Evolutionary conservation across 2,113 vertebrate genomes (phyloP).

Genomic region (Takifugu flavidus): DNA sequence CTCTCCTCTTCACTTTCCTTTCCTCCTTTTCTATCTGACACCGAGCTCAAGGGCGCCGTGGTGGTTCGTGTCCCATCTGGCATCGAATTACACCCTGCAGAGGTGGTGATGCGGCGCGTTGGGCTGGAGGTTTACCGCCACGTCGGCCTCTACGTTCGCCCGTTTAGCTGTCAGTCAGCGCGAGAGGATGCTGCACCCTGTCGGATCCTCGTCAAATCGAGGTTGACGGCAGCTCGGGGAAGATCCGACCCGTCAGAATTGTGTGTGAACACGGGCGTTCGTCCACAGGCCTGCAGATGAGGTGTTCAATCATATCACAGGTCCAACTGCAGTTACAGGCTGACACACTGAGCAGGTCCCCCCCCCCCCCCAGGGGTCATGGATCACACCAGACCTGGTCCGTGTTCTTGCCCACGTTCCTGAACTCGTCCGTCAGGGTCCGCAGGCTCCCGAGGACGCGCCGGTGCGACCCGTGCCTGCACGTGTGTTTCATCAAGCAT

Average conservation of each 20-base stretch:
- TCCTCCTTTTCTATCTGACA: slow-evolving; percentile 45
- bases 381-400: no score
- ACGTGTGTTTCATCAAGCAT: no score
- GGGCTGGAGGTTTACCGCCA: slow-evolving; percentile 33
- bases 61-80: slow-evolving; percentile 56
- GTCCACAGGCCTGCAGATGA: no score
- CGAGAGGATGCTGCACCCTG: not conserved
- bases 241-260: not conserved
- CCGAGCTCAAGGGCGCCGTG: slow-evolving; percentile 30
- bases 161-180: slow-evolving; percentile 11
- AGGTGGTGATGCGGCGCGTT: not conserved
- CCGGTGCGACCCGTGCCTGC: no score
- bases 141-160: slow-evolving; percentile 7
- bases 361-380: no score
- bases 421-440: no score
- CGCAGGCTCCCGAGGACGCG: no score
- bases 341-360: no score
- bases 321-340: no score
- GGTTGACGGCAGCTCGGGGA: not conserved
- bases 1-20: slow-evolving; percentile 12
- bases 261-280: no score
- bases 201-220: not conserved
- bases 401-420: no score
- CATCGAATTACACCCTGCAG: not conserved
- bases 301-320: no score